Base-by-base conservation (phyloP, 2,888 invertebrate species). In the Nebria brevicollis region DNA sequence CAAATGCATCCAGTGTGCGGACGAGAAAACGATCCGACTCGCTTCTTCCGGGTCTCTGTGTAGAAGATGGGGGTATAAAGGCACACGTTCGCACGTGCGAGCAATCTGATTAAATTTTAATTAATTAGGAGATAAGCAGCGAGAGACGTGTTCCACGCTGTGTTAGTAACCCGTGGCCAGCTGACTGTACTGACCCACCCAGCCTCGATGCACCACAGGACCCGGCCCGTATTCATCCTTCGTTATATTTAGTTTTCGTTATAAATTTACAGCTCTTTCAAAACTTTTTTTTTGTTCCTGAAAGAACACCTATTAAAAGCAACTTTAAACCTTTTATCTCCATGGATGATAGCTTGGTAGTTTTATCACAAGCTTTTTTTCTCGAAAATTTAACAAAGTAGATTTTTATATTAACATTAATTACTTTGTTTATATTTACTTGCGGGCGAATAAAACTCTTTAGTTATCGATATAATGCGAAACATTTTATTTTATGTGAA, bases 51-150 rank as follows among this genome's bases (percentile, higher is more conserved):
- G 54, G 8, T 7, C 54, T 54, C 54, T 11, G 54, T 54, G 13
- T 54, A 54, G 13, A 7, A 72, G 70, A 15, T 10, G 66, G 43
- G 77, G 77, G 68, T 72, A 72, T 73, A 72, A 72, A 5, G 66
- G 66, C 73, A 26, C 70, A 66, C 74, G 75, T 11, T 54, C 54
- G 74, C 79, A 68, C 79, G 79, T 79, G 79, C 79, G 68, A 79
- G 43, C 75, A 68, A 79, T 79, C 74, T 79, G 79, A 79, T 79
- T 79, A 79, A 73, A 25, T 79, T 79, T 79, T 79, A 79, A 79
- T 79, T 79, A 79, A 79, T 79, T 79, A 79, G 74, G 68, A 74
- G 74, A 79, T 79, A 79, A 79, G 79, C 75, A 74, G 65, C 54
- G 74, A 68, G 68, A 66, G 73, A 74, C 72, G 79, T 42, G 78